Conservation (phyloP, 64 coral and sea anemone species). For the Montipora capricornis region DNA sequence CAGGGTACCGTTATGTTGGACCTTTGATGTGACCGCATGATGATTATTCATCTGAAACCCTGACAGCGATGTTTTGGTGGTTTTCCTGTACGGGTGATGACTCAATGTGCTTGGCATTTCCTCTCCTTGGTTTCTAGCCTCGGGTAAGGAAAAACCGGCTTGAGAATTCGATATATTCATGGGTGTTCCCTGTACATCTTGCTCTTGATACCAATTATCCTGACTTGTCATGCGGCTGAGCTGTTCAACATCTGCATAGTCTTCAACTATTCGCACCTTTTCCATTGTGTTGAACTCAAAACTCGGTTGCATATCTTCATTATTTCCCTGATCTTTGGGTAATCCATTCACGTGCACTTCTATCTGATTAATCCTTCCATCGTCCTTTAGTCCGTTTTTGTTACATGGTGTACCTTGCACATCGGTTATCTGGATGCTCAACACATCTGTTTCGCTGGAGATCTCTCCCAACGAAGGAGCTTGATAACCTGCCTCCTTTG, state of each 20-base stretch:
- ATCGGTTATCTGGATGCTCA: slow-evolving; percentile 8
- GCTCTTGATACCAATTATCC: not conserved
- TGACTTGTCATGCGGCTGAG: not conserved
- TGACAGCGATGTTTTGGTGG: not conserved
- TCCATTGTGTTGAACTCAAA: not conserved
- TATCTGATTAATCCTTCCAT: not conserved
- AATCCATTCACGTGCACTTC: not conserved
- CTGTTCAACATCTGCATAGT: not conserved
- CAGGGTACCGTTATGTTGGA: not conserved
- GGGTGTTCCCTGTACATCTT: not conserved
- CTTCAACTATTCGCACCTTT: not conserved
- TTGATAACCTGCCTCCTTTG: not conserved
- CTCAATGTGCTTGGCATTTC: not conserved
- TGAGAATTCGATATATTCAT: not conserved
- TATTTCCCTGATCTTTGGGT: not conserved
- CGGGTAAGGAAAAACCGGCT: not conserved
- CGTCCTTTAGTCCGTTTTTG: not conserved
- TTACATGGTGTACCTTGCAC: not conserved
- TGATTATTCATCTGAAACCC: not conserved
- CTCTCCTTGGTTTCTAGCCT: not conserved
- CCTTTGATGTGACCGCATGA: not conserved
- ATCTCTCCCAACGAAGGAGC: not conserved
- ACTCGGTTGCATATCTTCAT: not conserved
- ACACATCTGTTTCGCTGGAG: not conserved
- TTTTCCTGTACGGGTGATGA: not conserved